Percentiles rank a stretch among this genome's conserved stretches.
Evolutionary conservation across 2,797 vertebrate species (phyloP).

Genomic region (Lagorchestes hirsutus): DNA sequence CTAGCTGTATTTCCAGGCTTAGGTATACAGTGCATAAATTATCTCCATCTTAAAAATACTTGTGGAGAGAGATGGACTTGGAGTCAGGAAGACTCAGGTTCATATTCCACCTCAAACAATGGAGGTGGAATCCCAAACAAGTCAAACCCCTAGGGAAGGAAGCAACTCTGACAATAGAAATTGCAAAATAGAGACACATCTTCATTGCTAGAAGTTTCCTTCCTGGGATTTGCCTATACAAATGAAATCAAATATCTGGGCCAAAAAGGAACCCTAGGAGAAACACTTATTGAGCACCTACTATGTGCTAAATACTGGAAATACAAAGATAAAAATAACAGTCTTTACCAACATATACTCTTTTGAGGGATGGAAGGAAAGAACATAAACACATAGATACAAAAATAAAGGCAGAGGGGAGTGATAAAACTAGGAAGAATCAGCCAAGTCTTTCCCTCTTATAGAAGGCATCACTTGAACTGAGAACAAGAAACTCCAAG

Average conservation of each 20-base stretch:
- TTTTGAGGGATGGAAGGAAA: no score
- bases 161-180: not conserved
- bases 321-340: not conserved
- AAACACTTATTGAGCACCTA: not conserved
- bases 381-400: no score
- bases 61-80: not conserved
- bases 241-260: not conserved
- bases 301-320: not conserved
- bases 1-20: not conserved
- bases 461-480: no score
- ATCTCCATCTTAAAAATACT: not conserved
- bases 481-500: not conserved
- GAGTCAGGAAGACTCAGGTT: not conserved
- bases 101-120: not conserved
- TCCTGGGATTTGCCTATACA: no score
- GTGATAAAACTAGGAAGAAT: no score
- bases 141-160: not conserved
- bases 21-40: not conserved
- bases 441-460: no score
- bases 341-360: not conserved
- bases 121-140: not conserved
- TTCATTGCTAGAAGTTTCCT: not conserved
- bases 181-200: not conserved
- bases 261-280: not conserved
- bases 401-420: no score